Evolutionary conservation across 2,113 vertebrate species (phyloP).

Genomic region (cattle (Bos taurus)): DNA sequence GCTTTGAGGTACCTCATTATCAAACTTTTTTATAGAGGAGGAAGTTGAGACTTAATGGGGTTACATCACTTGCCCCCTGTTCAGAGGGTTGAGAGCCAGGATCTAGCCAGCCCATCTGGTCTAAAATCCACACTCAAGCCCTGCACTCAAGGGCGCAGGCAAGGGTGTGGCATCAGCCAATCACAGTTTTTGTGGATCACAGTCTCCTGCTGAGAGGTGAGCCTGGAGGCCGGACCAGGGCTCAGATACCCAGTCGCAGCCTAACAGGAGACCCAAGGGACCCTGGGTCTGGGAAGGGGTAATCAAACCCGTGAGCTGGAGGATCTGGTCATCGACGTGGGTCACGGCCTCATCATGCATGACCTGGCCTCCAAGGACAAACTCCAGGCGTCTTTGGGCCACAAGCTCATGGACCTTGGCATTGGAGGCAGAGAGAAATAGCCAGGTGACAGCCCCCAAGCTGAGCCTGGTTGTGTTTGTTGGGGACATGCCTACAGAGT

Average conservation of each 20-base stretch:
- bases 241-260: background rate
- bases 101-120: background rate
- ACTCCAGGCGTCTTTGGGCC: slow-evolving; percentile 87
- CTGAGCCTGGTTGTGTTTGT: background rate
- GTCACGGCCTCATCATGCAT: slow-evolving; percentile 95
- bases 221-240: background rate
- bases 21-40: background rate
- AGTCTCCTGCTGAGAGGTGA: no score
- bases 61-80: no score
- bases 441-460: background rate
- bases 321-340: slow-evolving; percentile 89
- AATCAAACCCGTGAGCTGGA: slow-evolving; percentile 88
- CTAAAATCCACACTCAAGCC: background rate
- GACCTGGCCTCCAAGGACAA: slow-evolving; percentile 93
- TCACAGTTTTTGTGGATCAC: no score
- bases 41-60: background rate
- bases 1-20: background rate
- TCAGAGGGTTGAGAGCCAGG: background rate
- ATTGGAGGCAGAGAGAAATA: background rate
- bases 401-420: slow-evolving; percentile 86
- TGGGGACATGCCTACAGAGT: accelerated
- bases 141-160: background rate
- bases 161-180: accelerated
- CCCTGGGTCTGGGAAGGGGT: accelerated
- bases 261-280: background rate